Evolutionary conservation across 2,113 vertebrate species (phyloP).

Genomic region (Aptenodytes forsteri): DNA sequence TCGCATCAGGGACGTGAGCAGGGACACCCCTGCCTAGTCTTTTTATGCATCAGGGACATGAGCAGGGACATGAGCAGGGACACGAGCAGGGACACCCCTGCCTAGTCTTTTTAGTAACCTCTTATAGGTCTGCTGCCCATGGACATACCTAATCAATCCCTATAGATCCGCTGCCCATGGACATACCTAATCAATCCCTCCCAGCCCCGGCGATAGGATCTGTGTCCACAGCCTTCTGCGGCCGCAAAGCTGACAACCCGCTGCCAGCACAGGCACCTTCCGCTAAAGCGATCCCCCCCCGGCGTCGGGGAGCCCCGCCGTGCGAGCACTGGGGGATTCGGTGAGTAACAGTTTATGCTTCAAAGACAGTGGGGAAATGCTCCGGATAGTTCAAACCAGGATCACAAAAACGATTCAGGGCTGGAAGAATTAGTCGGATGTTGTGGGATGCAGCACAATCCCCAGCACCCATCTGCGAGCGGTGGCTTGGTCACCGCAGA

Average conservation of each 20-base stretch:
- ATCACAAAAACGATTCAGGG: neutral
- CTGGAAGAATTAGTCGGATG: neutral
- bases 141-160: neutral
- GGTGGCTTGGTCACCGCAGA: neutral
- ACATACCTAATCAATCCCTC: neutral
- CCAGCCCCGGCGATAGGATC: accelerated
- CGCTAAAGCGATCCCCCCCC: accelerated
- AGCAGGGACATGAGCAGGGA: neutral
- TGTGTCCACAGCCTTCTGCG: neutral
- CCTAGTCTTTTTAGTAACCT: neutral
- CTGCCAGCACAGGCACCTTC: neutral
- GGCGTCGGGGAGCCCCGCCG: accelerated
- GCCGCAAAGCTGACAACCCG: neutral
- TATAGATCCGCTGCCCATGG: accelerated
- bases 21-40: neutral
- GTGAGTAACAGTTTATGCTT: neutral
- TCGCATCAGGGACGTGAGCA: accelerated
- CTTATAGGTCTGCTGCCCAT: accelerated
- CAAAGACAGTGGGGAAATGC: accelerated
- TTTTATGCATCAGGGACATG: accelerated
- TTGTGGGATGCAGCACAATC: neutral
- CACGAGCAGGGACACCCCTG: neutral
- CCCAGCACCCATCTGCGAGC: accelerated
- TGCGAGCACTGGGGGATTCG: accelerated
- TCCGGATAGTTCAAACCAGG: accelerated